phyloP scores from a whole-genome alignment of 2,113 vertebrate genomes.

The Nyctibius bracteatus region DNA sequence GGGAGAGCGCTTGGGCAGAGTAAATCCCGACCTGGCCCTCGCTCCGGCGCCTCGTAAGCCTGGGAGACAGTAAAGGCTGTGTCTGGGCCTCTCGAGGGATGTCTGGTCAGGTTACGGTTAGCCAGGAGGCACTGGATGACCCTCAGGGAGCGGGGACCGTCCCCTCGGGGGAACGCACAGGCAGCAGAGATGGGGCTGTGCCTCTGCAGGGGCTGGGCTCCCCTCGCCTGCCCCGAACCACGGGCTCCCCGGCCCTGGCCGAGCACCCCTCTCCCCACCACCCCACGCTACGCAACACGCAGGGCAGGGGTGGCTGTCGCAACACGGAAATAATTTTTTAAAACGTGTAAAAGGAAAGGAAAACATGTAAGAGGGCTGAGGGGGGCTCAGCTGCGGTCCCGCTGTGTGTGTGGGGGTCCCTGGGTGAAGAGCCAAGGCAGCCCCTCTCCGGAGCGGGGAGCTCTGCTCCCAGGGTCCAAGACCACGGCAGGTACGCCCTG shows the following conservation, averaged over 20 bases:
- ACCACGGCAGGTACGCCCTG: rapidly evolving
- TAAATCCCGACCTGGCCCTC: not conserved
- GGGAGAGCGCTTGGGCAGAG: not conserved
- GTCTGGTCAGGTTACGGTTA: not conserved
- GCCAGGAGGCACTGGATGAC: not conserved
- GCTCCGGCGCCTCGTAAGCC: not conserved
- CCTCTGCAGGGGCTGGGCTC: not conserved
- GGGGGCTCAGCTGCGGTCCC: not conserved
- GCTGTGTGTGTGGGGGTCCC: not conserved
- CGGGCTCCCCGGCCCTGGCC: rapidly evolving
- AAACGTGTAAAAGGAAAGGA: not conserved
- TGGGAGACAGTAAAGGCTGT: not conserved
- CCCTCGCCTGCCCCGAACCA: not conserved
- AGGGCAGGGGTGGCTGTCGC: not conserved
- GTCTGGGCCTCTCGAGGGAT: not conserved
- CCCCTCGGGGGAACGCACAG: not conserved
- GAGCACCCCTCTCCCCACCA: not conserved
- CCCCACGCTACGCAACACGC: rapidly evolving
- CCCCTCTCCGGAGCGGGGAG: not conserved
- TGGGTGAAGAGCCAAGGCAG: rapidly evolving
- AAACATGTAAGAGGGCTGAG: not conserved
- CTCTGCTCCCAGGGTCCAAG: not conserved
- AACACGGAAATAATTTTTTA: not conserved
- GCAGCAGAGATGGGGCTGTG: rapidly evolving
- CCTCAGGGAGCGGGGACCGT: not conserved